Conservation (phyloP, 2,797 vertebrate species). For the Brachymystax lenok region DNA sequence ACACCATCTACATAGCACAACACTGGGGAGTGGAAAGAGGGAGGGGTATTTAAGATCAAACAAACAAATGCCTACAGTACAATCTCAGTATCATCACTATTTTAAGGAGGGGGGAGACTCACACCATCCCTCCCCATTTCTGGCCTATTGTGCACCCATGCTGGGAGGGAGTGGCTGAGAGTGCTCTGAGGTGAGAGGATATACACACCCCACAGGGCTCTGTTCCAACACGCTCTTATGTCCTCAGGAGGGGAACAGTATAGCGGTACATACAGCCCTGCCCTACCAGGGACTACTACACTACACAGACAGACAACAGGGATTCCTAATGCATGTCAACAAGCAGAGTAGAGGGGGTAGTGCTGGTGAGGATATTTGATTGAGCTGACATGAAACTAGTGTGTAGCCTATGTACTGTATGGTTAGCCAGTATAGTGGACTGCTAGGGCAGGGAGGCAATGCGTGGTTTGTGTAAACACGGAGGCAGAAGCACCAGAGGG, state of each 20-base stretch:
- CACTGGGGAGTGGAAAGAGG: not conserved
- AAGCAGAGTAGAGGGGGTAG: not conserved
- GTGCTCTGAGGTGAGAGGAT: conserved; percentile 38
- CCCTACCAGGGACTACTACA: not conserved
- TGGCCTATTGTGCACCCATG: conserved; percentile 80
- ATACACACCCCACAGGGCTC: conserved; percentile 70
- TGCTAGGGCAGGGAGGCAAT: conserved; percentile 73
- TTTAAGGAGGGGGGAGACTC: conserved; percentile 42
- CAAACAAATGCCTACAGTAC: conserved; percentile 61
- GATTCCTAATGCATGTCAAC: not conserved
- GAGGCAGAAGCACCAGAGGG: conserved; percentile 54
- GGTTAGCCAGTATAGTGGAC: not conserved
- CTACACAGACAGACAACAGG: not conserved
- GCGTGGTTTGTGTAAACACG: conserved; percentile 52
- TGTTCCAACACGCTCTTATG: conserved; percentile 74
- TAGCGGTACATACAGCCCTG: conserved; percentile 7
- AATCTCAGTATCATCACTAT: conserved; percentile 31
- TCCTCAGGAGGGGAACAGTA: conserved; percentile 77
- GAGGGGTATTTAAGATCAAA: not conserved
- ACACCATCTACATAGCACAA: not conserved
- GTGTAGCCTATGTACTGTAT: not conserved
- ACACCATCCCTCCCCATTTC: conserved; percentile 64
- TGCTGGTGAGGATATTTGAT: not conserved
- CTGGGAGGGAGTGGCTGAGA: conserved; percentile 63
- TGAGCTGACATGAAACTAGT: not conserved